Percentiles rank a stretch among this genome's conserved stretches.
Evolutionary conservation across 2,797 vertebrate genomes (phyloP).

Genomic region (Orientallactaga sibirica): DNA sequence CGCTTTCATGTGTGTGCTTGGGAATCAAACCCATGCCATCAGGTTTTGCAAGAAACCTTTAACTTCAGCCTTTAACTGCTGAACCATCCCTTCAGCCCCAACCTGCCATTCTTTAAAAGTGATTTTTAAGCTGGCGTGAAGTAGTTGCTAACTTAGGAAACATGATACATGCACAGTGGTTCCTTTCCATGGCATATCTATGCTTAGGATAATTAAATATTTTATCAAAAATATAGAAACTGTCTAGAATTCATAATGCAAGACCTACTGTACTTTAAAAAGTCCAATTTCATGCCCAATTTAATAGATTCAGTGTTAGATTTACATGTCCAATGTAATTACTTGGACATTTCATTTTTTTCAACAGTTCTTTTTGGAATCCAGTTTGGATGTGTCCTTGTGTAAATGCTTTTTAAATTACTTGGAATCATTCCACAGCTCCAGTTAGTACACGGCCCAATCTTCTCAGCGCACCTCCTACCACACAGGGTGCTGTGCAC

Average conservation of each 20-base stretch:
- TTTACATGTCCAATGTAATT: conserved; percentile 76
- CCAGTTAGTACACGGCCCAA: conserved; percentile 79
- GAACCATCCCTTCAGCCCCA: too few relatives aligned
- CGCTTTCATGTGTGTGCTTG: too few relatives aligned
- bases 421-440: conserved; percentile 81
- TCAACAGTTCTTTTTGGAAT: conserved; percentile 79
- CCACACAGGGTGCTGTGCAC: conserved; percentile 61
- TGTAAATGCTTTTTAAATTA: conserved; percentile 83
- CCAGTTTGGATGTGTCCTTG: conserved; percentile 80
- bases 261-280: conserved; percentile 71
- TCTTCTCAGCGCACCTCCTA: conserved; percentile 72
- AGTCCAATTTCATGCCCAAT: conserved; percentile 72
- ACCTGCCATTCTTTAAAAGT: too few relatives aligned
- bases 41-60: too few relatives aligned
- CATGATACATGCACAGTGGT: conserved; percentile 32
- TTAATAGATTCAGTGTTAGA: conserved; percentile 74
- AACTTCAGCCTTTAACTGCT: too few relatives aligned
- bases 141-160: conserved; percentile 74
- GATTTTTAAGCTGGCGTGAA: background rate
- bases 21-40: too few relatives aligned
- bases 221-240: conserved; percentile 76
- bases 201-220: conserved; percentile 68
- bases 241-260: conserved; percentile 71
- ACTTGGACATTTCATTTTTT: conserved; percentile 76
- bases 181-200: conserved; percentile 43